Conservation (phyloP, 1,140 invertebrate species). For the Panulirus ornatus region DNA sequence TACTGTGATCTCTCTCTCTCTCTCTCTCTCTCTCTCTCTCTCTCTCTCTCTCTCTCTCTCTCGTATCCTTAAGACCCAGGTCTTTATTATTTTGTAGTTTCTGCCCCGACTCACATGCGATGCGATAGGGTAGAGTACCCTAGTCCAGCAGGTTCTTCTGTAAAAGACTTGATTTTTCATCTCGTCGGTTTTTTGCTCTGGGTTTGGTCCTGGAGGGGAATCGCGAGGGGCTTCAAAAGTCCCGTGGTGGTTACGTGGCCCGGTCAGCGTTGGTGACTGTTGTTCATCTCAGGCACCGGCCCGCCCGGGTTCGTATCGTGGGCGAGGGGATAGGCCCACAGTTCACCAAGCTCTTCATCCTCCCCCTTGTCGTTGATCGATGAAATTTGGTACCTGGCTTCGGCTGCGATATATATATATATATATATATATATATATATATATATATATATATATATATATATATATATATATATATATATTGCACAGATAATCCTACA, state of each 20-base stretch:
- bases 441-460: background rate
- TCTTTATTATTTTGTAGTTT: background rate
- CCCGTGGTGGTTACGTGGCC: background rate
- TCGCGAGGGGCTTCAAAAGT: background rate
- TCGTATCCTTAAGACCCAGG: background rate
- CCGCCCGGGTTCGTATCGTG: background rate
- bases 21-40: conserved; percentile 7
- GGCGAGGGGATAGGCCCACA: background rate
- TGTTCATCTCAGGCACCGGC: background rate
- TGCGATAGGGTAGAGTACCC: background rate
- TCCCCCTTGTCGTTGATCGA: background rate
- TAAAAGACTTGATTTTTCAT: background rate
- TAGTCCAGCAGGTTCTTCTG: background rate
- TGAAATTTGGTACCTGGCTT: background rate
- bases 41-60: background rate
- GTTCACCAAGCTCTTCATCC: background rate
- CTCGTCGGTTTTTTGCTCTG: background rate
- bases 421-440: background rate
- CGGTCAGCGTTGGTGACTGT: background rate
- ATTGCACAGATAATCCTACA: background rate
- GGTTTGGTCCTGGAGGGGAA: background rate
- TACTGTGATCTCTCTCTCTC: too few species aligned
- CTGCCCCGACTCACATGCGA: background rate
- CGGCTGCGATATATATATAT: background rate
- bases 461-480: background rate